Conservation (phyloP, 2,797 vertebrate species). For the Hipposideros larvatus region DNA sequence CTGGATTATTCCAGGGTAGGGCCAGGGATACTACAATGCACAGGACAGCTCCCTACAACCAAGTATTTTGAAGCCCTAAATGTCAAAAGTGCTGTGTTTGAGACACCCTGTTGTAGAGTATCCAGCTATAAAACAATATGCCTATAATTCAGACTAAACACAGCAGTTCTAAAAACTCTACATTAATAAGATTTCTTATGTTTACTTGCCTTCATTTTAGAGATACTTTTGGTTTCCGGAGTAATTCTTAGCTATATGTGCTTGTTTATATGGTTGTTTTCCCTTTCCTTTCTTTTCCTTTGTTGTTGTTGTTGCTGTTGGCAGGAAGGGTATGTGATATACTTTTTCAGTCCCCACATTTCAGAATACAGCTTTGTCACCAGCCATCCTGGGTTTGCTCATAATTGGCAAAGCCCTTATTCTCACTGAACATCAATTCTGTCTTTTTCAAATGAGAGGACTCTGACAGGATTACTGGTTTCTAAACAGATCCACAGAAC, state of each 20-base stretch:
- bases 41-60: not conserved
- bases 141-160: not conserved
- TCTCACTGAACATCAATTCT: not conserved
- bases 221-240: not conserved
- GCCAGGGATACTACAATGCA: not conserved
- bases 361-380: slow-evolving; percentile 1
- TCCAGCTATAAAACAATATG: not conserved
- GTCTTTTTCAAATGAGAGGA: not conserved
- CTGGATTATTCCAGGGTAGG: not conserved
- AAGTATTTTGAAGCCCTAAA: not conserved
- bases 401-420: not conserved
- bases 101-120: not conserved
- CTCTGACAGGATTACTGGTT: not conserved
- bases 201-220: not conserved
- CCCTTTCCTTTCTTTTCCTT: not conserved
- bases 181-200: not conserved
- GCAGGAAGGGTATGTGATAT: not conserved
- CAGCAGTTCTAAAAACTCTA: not conserved
- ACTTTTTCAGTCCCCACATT: not conserved
- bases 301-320: too few species aligned
- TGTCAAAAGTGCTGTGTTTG: not conserved
- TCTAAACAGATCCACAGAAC: not conserved
- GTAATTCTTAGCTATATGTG: not conserved
- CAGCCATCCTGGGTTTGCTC: not conserved
- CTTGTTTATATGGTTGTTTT: not conserved